Evolutionary conservation across 2,113 vertebrate genomes (phyloP).

Genomic region (Trinectes maculatus): DNA sequence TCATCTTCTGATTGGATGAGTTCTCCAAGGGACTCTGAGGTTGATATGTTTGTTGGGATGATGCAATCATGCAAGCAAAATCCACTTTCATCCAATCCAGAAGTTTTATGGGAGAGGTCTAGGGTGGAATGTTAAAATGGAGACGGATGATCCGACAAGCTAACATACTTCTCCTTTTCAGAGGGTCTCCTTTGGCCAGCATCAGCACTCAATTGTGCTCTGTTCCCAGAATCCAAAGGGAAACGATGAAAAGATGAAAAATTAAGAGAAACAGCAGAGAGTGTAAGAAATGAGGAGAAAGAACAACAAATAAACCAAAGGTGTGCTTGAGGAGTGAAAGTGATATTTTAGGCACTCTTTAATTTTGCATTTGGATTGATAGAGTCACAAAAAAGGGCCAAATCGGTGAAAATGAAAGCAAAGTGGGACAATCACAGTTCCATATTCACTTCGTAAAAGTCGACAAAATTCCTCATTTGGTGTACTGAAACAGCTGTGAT

Average conservation of each 20-base stretch:
- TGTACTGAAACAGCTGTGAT: conserved; percentile 7
- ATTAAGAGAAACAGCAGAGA: conserved; percentile 61
- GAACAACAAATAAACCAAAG: conserved; percentile 48
- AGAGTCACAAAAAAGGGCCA: not conserved
- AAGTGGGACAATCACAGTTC: not conserved
- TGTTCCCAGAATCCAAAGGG: conserved; percentile 74
- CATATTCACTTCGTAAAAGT: not conserved
- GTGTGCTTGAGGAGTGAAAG: conserved; percentile 8
- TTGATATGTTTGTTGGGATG: conserved; percentile 40
- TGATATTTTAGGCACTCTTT: not conserved
- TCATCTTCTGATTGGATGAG: conserved; percentile 66
- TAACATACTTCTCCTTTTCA: conserved; percentile 82
- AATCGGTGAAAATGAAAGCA: conserved; percentile 23
- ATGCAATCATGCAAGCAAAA: conserved; percentile 74
- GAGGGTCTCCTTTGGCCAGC: conserved; percentile 79
- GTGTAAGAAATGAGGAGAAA: conserved; percentile 46
- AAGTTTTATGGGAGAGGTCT: conserved; percentile 43
- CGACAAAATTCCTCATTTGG: conserved; percentile 12
- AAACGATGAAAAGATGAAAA: conserved; percentile 58
- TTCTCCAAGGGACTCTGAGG: conserved; percentile 36
- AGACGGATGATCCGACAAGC: conserved; percentile 63
- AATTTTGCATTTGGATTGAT: conserved; percentile 1
- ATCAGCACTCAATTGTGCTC: conserved; percentile 82
- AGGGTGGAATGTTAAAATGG: conserved; percentile 63
- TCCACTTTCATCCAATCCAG: conserved; percentile 71